phyloP scores from a whole-genome alignment of 2,113 vertebrate genomes.

The Ammospiza caudacuta region DNA sequence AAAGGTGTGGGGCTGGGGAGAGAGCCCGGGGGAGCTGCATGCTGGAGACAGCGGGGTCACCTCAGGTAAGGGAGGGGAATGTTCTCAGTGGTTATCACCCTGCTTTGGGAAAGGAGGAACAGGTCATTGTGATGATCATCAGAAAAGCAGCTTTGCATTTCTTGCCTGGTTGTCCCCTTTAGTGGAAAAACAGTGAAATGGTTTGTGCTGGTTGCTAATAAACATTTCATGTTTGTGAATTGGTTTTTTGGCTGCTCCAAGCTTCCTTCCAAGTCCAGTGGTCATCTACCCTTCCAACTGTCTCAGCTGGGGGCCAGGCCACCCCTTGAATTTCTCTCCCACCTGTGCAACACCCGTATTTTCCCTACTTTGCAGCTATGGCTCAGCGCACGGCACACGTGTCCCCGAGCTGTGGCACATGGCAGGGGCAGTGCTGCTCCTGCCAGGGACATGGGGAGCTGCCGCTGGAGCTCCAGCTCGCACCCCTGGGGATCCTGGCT shows the following conservation, averaged over 20 bases:
- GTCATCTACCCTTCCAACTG: not conserved
- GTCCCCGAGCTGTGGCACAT: accelerated
- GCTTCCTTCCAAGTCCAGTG: not conserved
- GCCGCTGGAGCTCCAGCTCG: accelerated
- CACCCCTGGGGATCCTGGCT: not conserved
- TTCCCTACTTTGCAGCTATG: not conserved
- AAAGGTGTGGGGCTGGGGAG: not conserved
- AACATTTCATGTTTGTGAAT: not conserved
- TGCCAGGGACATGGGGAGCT: accelerated
- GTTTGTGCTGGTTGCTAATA: not conserved
- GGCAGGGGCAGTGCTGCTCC: not conserved
- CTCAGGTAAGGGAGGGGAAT: not conserved
- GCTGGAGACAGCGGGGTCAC: not conserved
- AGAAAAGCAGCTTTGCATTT: not conserved
- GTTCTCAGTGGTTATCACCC: not conserved
- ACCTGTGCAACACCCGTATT: accelerated
- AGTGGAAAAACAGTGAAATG: not conserved
- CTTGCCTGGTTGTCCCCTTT: not conserved
- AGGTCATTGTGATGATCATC: not conserved
- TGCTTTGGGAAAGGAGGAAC: not conserved
- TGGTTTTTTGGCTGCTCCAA: not conserved
- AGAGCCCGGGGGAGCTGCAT: accelerated
- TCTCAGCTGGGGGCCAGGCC: accelerated
- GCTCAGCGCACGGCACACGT: not conserved
- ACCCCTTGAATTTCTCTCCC: not conserved